These are phyloP conservation scores for Hartigia nigra DNA, from an alignment of 2,888 invertebrate species.

Conservation along the genomic window DNA sequence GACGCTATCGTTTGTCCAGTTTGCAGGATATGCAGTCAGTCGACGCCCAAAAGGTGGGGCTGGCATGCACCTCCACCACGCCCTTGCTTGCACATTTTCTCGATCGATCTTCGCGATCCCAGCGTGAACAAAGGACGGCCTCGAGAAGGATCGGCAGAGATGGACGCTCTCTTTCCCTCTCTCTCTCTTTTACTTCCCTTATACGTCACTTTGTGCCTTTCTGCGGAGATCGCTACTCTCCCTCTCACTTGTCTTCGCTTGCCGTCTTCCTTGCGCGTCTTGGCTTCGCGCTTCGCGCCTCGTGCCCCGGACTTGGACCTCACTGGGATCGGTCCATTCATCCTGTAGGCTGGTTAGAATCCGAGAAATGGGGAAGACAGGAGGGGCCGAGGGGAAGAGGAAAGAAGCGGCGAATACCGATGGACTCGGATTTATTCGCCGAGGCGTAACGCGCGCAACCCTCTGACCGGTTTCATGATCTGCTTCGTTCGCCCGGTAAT, in stretches of 20 bases:
- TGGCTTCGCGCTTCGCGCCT: neutral
- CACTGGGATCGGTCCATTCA: neutral
- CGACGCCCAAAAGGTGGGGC: conserved; percentile 53
- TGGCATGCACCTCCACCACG: conserved; percentile 52
- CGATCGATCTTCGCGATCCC: conserved; percentile 10
- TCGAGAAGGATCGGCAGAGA: neutral
- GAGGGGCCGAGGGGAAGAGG: neutral
- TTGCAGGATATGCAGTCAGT: conserved; percentile 21
- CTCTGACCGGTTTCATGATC: neutral
- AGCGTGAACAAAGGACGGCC: neutral
- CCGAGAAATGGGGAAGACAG: neutral
- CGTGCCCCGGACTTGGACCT: too few relatives aligned
- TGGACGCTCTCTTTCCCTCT: neutral
- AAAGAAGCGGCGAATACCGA: neutral
- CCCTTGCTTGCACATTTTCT: conserved; percentile 47
- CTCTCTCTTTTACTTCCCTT: neutral
- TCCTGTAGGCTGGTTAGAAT: neutral
- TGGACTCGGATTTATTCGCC: neutral
- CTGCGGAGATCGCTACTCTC: neutral
- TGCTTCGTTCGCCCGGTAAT: conserved; percentile 43
- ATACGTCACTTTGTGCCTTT: neutral
- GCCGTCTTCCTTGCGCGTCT: neutral
- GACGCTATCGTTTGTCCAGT: neutral
- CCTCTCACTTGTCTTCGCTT: neutral
- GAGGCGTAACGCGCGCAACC: neutral